phyloP scores from a whole-genome alignment of 2,113 vertebrate genomes.

The Trematomus loennbergii region DNA sequence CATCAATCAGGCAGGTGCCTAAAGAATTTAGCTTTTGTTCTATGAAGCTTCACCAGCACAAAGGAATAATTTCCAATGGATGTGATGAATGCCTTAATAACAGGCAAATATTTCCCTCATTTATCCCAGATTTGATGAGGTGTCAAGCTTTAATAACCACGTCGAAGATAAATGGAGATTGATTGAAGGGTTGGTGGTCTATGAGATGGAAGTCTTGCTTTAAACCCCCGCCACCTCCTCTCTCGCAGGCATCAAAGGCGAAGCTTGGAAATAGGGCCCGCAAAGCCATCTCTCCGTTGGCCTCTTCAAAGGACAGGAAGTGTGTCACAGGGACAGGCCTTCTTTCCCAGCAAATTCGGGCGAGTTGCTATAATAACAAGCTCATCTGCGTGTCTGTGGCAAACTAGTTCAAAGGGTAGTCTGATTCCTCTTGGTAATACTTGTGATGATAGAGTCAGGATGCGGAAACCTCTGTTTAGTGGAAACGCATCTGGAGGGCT shows the following conservation, averaged over 20 bases:
- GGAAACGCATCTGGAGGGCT: conserved; percentile 50
- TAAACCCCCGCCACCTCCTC: conserved; percentile 67
- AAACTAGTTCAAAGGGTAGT: conserved; percentile 80
- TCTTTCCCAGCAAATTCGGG: conserved; percentile 80
- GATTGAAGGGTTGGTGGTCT: conserved; percentile 60
- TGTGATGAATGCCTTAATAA: conserved; percentile 57
- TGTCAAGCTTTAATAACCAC: conserved; percentile 40
- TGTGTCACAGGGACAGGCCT: conserved; percentile 84
- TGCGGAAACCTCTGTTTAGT: conserved; percentile 77
- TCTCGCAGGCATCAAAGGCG: conserved; percentile 80
- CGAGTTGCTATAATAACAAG: conserved; percentile 83
- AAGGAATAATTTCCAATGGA: background rate
- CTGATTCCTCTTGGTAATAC: conserved; percentile 76
- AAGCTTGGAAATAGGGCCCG: conserved; percentile 76
- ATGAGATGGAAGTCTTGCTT: conserved; percentile 67
- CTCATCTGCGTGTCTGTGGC: conserved; percentile 83
- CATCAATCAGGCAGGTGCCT: conserved; percentile 66
- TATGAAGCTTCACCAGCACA: conserved; percentile 3
- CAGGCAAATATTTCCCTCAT: conserved; percentile 24
- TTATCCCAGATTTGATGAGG: conserved; percentile 39
- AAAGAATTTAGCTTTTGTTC: conserved; percentile 45
- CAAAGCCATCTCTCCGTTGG: conserved; percentile 83
- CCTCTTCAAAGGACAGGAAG: conserved; percentile 88
- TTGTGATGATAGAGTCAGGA: conserved; percentile 77
- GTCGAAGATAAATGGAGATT: conserved; percentile 47